Evolutionary conservation across 2,797 vertebrate genomes (phyloP), one percentile per base, ranked within the genome.

Genomic region (Rhinichthys osculus): DNA sequence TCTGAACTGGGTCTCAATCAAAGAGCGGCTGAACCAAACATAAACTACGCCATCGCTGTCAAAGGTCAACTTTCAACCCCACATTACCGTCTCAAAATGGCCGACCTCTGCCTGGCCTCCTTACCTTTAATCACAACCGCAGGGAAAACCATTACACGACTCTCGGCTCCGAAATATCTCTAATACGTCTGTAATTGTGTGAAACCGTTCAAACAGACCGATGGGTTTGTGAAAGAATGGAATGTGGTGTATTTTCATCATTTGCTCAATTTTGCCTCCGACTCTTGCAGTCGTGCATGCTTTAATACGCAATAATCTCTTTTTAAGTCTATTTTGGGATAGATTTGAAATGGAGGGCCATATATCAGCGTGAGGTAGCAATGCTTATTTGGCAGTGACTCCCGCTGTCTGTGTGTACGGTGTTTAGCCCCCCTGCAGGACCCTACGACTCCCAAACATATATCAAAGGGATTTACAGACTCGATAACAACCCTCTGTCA

Each of bases 1-100:
- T 92, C 93, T 96, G 95, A 96, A 95, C 95, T 95, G 94, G 88
- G 91, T 91, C 90, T 84, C 82, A 86, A 87, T 89, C 86, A 88
- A 62, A 85, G 84, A 87, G 82, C 33, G 82, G 71, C 83, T 71
- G 73, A 87, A 84, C 35, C 54, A 81, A 86, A 78, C 62, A 87
- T 84, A 80, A 82, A 85, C 78, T 78, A 76, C 73, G 54, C 76
- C 78, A 59, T 66, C 35, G 82, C 72, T 57, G 81, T 79, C 76
- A 86, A 82, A 85, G 84, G 84, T 85, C 85, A 73, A 78, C 77
- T 64, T 85, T 86, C 52, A 81, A 78, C 54, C 85, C 57, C 54
- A 86, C 81, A 76, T 83, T 84, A 80, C 78, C 74, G 30, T 88
- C 76, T 78, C 79, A 82, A 84, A 86, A 83, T 27, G 74, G 40